Evolutionary conservation across 2,888 invertebrate species (phyloP).

Genomic region (Synergus laeviventris): DNA sequence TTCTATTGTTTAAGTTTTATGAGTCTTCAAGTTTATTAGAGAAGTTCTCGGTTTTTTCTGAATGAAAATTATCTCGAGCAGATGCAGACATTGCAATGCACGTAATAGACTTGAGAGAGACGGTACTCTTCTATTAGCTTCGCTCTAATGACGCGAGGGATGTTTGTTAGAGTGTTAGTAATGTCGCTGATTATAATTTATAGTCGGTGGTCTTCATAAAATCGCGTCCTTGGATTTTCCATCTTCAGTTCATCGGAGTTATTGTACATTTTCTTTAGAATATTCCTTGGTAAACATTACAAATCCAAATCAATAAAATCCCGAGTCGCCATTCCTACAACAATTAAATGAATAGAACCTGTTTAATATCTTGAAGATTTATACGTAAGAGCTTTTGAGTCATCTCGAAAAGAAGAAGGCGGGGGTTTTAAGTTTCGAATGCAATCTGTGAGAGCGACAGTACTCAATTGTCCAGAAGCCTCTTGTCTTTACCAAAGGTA

Average conservation of each 20-base stretch:
- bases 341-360: not conserved
- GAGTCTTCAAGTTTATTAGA: not conserved
- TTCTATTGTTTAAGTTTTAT: not conserved
- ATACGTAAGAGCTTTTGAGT: not conserved
- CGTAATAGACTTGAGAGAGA: not conserved
- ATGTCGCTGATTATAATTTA: constrained; percentile 72
- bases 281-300: not conserved
- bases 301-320: not conserved
- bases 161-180: constrained; percentile 62
- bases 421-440: constrained; percentile 17
- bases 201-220: constrained; percentile 61
- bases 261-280: not conserved
- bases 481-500: constrained; percentile 28
- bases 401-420: not conserved
- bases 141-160: constrained; percentile 62
- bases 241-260: constrained; percentile 21
- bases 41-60: not conserved
- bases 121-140: constrained; percentile 47
- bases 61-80: not conserved
- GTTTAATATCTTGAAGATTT: not conserved
- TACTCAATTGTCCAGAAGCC: constrained; percentile 38
- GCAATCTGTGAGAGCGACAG: constrained; percentile 11
- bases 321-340: not conserved
- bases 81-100: not conserved
- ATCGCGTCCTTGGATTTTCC: constrained; percentile 56